Evolutionary conservation across 2,113 vertebrate genomes (phyloP).

Genomic region (Zootoca vivipara): DNA sequence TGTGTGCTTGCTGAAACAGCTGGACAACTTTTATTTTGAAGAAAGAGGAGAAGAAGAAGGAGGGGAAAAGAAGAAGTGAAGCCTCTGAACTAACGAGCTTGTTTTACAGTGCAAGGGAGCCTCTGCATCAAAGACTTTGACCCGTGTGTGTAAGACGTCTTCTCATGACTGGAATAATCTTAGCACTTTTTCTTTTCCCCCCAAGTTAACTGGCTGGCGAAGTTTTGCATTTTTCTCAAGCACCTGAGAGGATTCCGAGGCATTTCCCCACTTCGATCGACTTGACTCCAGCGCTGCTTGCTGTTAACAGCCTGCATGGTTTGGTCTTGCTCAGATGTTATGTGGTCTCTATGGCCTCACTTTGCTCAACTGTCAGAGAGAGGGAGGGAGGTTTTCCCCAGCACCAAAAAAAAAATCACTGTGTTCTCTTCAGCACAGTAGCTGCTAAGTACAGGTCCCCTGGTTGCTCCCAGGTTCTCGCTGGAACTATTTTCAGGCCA

Average conservation of each 20-base stretch:
- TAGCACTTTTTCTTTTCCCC: constrained; percentile 57
- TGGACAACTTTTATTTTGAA: constrained; percentile 86
- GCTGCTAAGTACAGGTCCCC: constrained; percentile 74
- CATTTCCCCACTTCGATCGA: constrained; percentile 47
- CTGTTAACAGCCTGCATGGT: constrained; percentile 69
- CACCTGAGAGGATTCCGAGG: constrained; percentile 67
- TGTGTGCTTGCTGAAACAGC: constrained; percentile 72
- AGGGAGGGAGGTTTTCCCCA: constrained; percentile 80
- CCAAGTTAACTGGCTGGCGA: constrained; percentile 71
- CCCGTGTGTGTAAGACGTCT: constrained; percentile 73
- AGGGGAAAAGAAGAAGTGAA: constrained; percentile 71
- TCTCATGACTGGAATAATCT: constrained; percentile 75
- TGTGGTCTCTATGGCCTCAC: constrained; percentile 87
- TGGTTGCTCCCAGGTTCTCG: constrained; percentile 68
- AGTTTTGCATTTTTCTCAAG: constrained; percentile 67
- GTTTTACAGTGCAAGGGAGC: constrained; percentile 72
- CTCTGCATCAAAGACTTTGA: constrained; percentile 75
- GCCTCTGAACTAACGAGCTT: constrained; percentile 62
- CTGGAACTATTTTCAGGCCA: constrained; percentile 76
- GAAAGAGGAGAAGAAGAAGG: constrained; percentile 64
- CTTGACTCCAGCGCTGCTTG: constrained; percentile 69
- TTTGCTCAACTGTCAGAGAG: constrained; percentile 79
- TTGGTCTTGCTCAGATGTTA: constrained; percentile 72
- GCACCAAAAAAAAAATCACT: constrained; percentile 76
- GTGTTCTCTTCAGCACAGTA: constrained; percentile 75